Percentiles rank a stretch among this genome's conserved stretches.
Evolutionary conservation across 2,113 vertebrate genomes (phyloP).

Genomic region (Anoura caudifer): DNA sequence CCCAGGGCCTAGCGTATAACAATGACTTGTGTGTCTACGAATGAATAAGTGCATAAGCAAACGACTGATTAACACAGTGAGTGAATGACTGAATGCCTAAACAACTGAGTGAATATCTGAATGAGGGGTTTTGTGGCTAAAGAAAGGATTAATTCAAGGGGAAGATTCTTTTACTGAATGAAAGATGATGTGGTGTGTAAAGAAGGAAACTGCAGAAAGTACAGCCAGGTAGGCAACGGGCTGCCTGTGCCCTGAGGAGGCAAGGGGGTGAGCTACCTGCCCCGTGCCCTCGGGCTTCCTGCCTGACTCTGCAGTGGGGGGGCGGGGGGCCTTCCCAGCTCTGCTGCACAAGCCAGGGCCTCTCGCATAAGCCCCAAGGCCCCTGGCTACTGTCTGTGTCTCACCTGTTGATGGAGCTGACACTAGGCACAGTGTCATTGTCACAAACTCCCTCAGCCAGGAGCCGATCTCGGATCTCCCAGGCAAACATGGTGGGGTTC

Average conservation of each 20-base stretch:
- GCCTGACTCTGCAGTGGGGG: neutral
- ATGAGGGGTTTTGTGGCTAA: neutral
- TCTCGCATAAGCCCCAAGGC: neutral
- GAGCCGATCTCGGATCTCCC: conserved; percentile 92
- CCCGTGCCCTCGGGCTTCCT: neutral
- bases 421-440: conserved; percentile 91
- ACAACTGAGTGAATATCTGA: neutral
- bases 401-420: conserved; percentile 94
- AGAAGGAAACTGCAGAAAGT: neutral
- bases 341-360: neutral
- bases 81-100: neutral
- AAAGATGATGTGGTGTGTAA: neutral
- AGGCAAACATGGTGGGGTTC: conserved; percentile 94
- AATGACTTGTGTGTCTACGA: neutral
- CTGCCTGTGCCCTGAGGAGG: neutral
- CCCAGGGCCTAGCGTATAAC: neutral
- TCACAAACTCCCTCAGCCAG: conserved; percentile 90
- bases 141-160: neutral
- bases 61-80: neutral
- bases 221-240: neutral
- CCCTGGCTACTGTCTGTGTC: neutral
- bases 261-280: neutral
- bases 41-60: neutral
- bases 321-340: neutral
- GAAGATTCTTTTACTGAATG: neutral